phyloP scores from a whole-genome alignment of 1,140 invertebrate species.

The Triops longicaudatus region DNA sequence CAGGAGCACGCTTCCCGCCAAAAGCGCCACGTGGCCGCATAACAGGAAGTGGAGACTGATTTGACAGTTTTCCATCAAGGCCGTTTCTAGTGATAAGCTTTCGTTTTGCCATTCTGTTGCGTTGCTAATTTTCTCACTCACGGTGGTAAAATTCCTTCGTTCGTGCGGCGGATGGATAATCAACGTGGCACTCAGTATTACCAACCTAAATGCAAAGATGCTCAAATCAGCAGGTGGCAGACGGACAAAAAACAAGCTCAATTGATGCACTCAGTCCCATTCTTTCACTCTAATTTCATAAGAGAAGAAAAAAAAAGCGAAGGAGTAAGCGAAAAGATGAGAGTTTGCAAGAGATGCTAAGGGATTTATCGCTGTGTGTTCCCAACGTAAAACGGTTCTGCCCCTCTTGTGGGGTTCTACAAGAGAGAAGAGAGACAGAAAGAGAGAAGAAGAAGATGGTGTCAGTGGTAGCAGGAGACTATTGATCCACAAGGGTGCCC shows the following conservation, averaged over 20 bases:
- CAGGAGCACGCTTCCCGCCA: constrained; percentile 54
- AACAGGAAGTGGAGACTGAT: constrained; percentile 55
- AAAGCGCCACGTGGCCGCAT: constrained; percentile 60
- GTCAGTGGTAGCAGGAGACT: not conserved
- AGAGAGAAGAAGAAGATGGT: not conserved
- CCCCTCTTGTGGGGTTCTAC: not conserved
- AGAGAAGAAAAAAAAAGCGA: constrained; percentile 1
- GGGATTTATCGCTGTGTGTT: constrained; percentile 1
- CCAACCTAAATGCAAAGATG: not conserved
- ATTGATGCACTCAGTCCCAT: not conserved
- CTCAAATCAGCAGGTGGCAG: not conserved
- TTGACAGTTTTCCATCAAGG: constrained; percentile 34
- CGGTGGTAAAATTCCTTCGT: not conserved
- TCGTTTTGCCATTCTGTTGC: constrained; percentile 35
- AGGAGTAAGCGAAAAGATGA: not conserved
- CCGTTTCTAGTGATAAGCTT: not conserved
- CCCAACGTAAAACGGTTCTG: not conserved
- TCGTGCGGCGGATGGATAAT: not conserved
- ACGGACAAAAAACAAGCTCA: not conserved
- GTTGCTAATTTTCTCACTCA: too few species aligned
- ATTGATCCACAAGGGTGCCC: constrained; percentile 6
- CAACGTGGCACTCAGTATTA: not conserved
- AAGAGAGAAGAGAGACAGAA: not conserved
- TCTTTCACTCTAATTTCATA: not conserved
- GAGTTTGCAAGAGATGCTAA: constrained; percentile 4